Evolutionary conservation across 2,113 vertebrate species (phyloP), one percentile per base, ranked within the genome.

Genomic region (Carassius carassius): DNA sequence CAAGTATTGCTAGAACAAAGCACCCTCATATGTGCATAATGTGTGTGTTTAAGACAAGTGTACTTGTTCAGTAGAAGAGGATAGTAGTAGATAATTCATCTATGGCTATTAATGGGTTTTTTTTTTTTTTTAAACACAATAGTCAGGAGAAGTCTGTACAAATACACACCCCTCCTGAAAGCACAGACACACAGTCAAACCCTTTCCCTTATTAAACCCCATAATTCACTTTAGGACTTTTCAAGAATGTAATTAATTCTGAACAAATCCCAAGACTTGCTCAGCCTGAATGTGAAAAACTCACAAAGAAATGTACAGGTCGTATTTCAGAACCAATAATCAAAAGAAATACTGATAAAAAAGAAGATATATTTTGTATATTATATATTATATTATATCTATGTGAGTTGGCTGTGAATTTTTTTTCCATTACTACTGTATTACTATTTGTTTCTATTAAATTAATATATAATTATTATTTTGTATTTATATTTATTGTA

Each of bases 161-260:
- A 83, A 84, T 84, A 90, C 86, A 88, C 87, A 75, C 49, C 9
- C 63, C 87, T 90, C 84, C 76, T 60, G 14, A 47, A 78, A 73
- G 79, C 35, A 78, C 82, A 81, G 17, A 54, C 5, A 62, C 44
- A 69, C 41, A 47, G 25, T 3, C 75, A 10, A 11, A 51, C 67
- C 9, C 5, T 84, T 83, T 82, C 35, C 70, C 81, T 91, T 91
- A 91, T 91, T 92, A 90, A 90, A 92, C 91, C 85, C 86, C 77
- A 89, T 90, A 91, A 93, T 91, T 92, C 86, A 91, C 84, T 17
- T 78, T 84, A 58, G 70, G 65, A 54, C 80, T 87, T 44, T 85
- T n/a, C n/a, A 29, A 86, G 74, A 58, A 58, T 47, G 23, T 86
- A 62, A 60, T 78, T 78, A 60, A 78, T 82, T 74, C 58, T 54